Percentiles rank a stretch among this genome's conserved stretches.
Evolutionary conservation across 2,113 vertebrate genomes (phyloP).

Genomic region (Choloepus hoffmanni): DNA sequence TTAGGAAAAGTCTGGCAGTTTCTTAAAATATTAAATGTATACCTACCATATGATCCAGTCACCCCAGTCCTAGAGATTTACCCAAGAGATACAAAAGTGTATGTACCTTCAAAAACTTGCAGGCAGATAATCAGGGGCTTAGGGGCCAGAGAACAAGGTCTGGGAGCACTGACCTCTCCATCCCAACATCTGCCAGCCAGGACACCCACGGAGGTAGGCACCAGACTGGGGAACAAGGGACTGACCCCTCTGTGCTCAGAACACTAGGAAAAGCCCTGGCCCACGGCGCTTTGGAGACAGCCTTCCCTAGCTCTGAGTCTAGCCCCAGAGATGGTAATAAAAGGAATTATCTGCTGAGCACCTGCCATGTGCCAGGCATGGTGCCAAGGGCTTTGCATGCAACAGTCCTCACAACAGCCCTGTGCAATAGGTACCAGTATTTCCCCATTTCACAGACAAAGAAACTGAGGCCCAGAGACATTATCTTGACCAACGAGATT

Average conservation of each 20-base stretch:
- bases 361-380: neutral
- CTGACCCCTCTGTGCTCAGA: neutral
- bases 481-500: neutral
- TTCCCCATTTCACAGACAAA: neutral
- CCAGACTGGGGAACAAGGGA: neutral
- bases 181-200: neutral
- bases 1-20: slow-evolving; percentile 13
- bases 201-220: neutral
- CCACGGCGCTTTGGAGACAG: neutral
- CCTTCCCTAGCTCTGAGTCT: neutral
- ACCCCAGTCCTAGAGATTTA: slow-evolving; percentile 27
- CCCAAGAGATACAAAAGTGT: slow-evolving; percentile 13
- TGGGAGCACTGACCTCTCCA: neutral
- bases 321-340: neutral
- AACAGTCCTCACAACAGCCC: neutral
- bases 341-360: neutral
- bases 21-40: slow-evolving; percentile 39
- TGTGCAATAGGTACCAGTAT: neutral
- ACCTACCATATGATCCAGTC: neutral
- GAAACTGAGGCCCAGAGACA: slow-evolving; percentile 1
- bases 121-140: neutral
- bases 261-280: neutral
- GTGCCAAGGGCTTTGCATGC: neutral
- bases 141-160: neutral
- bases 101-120: slow-evolving; percentile 35